These are phyloP conservation scores for Neosilurus hyrtlii DNA, from an alignment of 2,797 vertebrate species.

Conservation along the genomic window DNA sequence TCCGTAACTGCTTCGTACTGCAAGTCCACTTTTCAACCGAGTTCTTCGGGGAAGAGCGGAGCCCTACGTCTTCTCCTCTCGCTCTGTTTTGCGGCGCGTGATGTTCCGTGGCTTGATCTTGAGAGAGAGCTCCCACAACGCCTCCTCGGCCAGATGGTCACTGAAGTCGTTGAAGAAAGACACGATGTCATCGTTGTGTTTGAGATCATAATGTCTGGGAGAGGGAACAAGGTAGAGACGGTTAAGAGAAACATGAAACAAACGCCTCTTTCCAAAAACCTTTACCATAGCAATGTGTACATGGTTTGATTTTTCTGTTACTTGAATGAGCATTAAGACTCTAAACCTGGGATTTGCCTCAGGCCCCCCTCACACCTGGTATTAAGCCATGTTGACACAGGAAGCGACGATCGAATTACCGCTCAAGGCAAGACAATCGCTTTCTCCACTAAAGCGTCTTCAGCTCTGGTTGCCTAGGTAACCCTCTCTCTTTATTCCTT, in stretches of 20 bases:
- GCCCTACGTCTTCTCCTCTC: constrained; percentile 93
- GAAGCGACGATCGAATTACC: too few species aligned
- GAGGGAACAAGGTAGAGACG: constrained; percentile 1
- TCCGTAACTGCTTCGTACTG: not conserved
- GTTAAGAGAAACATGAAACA: not conserved
- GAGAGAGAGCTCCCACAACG: constrained; percentile 97
- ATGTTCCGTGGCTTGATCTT: constrained; percentile 98
- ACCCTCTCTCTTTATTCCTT: too few species aligned
- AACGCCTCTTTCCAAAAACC: not conserved
- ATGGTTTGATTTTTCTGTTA: too few species aligned
- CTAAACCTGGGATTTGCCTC: too few species aligned
- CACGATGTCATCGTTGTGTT: constrained; percentile 93
- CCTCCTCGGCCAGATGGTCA: constrained; percentile 97
- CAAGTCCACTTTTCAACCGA: not conserved
- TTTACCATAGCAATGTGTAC: too few species aligned
- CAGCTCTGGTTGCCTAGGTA: too few species aligned
- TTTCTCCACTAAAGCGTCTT: too few species aligned
- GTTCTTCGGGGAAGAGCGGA: not conserved
- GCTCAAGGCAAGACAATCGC: too few species aligned
- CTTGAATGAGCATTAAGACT: too few species aligned
- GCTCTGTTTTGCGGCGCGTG: constrained; percentile 86
- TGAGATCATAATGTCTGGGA: constrained; percentile 92
- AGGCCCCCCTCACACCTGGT: too few species aligned
- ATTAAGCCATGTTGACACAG: too few species aligned
- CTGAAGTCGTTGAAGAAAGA: constrained; percentile 99